Evolutionary conservation across 2,888 invertebrate species (phyloP), one percentile per base, ranked within the genome.

Genomic region (Camponotus fellah): DNA sequence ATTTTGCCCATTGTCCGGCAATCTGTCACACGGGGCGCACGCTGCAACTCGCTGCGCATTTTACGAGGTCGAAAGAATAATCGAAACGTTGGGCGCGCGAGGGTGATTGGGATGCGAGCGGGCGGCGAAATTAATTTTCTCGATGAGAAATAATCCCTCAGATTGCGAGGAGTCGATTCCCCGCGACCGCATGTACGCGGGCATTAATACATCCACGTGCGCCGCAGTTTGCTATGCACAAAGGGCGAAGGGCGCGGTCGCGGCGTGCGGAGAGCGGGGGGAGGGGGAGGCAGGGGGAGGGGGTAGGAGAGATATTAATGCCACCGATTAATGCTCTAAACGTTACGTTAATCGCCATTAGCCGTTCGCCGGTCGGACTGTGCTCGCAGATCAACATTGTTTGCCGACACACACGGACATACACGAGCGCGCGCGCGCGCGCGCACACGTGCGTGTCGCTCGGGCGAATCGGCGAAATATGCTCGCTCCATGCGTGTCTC

Each of bases 301-400:
- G 26, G 49, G 58, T 62, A 69, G 60, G 40, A 65, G 66, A 84
- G 86, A 85, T 85, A 89, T 88, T 84, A 89, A 88, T 88, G 83
- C 85, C 72, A 10, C 53, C 83, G 85, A 89, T 90, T 90, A 90
- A 91, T 91, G 88, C 89, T 87, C 86, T 85, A 87, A 90, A 87
- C 87, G 89, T 90, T 91, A 89, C 91, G 88, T 91, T 91, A 90
- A 91, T 91, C 89, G 91, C 87, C 89, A 87, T 90, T 90, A 91
- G 88, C 88, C 86, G 87, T 77, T 85, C 86, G 83, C 85, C 65
- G 79, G 79, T 66, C 86, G 84, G 82, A 87, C 87, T 83, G 58
- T 53, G 84, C 82, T 82, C 86, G 69, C 81, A 86, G 86, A 87
- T 89, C 89, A 89, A 82, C 85, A 64, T 86, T 86, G 82, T 84